A percentile compares a stretch with the other conserved stretches of the same genome.
Conservation (phyloP, 2,888 invertebrate species). For the Euzetes globulus region DNA sequence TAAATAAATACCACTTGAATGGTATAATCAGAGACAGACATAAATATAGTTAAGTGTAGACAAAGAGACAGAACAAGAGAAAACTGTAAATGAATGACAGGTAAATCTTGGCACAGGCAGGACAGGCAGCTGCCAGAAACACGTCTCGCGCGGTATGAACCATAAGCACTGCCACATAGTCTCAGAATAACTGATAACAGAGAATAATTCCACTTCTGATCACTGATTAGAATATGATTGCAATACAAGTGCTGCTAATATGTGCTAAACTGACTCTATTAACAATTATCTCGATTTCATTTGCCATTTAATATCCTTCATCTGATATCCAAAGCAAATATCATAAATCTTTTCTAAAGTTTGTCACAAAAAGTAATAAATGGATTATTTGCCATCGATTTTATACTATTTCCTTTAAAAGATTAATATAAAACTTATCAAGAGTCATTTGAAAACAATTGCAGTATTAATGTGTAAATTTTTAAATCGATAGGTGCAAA, state of each 20-base stretch:
- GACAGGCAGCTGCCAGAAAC: constrained; percentile 9
- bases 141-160: constrained; percentile 3
- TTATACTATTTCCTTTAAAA: background rate
- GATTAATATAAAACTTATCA: background rate
- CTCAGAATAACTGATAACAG: background rate
- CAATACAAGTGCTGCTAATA: background rate
- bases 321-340: too few species aligned
- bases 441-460: background rate
- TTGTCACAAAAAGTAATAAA: background rate
- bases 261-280: background rate
- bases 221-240: constrained; percentile 10
- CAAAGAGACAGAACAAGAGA: background rate
- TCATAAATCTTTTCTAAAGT: background rate
- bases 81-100: constrained; percentile 5
- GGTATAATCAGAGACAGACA: constrained; percentile 3
- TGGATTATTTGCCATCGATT: background rate
- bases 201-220: background rate
- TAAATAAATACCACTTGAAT: constrained; percentile 25
- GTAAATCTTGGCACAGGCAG: constrained; percentile 11
- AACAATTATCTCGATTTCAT: background rate
- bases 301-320: background rate
- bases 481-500: constrained; percentile 28
- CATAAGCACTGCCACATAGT: background rate
- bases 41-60: constrained; percentile 15
- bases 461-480: background rate